Percentiles rank a stretch among this genome's conserved stretches.
phyloP scores from a whole-genome alignment of 1,140 invertebrate species.

The Platyscapa corneri region DNA sequence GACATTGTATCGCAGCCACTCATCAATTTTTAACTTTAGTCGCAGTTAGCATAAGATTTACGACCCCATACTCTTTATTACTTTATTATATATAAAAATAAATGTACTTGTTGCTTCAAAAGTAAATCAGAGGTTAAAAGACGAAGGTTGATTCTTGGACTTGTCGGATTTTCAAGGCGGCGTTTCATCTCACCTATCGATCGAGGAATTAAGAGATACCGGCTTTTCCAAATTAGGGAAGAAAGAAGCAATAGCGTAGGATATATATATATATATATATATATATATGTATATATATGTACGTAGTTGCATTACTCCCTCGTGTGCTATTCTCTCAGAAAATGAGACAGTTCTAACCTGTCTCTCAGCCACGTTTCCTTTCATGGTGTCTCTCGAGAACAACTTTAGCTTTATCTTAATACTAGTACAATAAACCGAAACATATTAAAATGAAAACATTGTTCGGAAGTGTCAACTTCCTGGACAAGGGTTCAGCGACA shows the following conservation, averaged over 20 bases:
- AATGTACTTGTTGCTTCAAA: not conserved
- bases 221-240: conserved; percentile 5
- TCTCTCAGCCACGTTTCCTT: not conserved
- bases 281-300: not conserved
- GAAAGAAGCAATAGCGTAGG: not conserved
- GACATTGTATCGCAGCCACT: too few species aligned
- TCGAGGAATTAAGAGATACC: not conserved
- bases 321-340: conserved; percentile 31
- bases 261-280: not conserved
- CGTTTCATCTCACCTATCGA: not conserved
- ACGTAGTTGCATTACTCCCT: conserved; percentile 31
- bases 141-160: not conserved
- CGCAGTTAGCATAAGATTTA: too few species aligned
- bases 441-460: conserved; percentile 28
- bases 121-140: not conserved
- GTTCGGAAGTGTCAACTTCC: not conserved
- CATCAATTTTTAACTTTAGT: too few species aligned
- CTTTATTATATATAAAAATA: not conserved
- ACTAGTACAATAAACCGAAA: conserved; percentile 22
- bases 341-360: conserved; percentile 47
- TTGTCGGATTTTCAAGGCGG: not conserved
- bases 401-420: conserved; percentile 43
- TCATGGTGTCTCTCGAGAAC: conserved; percentile 23
- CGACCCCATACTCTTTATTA: too few species aligned
- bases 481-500: not conserved